Evolutionary conservation across 2,113 vertebrate species (phyloP), one percentile per base, ranked within the genome.

Genomic region (Colistium nudipinnis): DNA sequence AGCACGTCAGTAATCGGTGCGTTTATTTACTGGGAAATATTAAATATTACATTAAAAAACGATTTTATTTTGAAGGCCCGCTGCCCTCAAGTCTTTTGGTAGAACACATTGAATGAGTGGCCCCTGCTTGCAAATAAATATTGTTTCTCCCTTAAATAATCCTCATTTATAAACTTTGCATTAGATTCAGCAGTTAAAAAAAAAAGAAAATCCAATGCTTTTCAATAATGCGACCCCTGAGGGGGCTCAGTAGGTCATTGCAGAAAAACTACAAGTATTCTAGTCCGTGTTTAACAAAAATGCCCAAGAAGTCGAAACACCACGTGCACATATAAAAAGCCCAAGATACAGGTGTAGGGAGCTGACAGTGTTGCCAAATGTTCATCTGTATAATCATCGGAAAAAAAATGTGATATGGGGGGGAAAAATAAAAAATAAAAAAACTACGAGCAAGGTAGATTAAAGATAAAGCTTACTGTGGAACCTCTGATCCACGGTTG

Each of bases 71-170:
- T 30, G 12, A 28, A 56, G 70, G 52, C 43, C n/a, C 39, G 25
- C 33, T 35, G 25, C 5, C 17, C 33, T 7, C 19, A 45, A 25
- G 19, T 48, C 4, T 63, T 53, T 53, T 54, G 62, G 17, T 65
- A 79, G 56, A 64, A 62, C 13, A 20, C 17, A 27, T 9, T 63
- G 35, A 66, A 13, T 27, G 36, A 49, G 17, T 24, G 49, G 62
- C 53, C 30, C 35, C 27, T 55, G 59, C 43, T 57, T 64, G 47
- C 30, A 73, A 82, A 87, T 87, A 87, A 78, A 88, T 81, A 79
- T 13, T 36, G n/a, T 24, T 62, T 71, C 12, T 9, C 41, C 51
- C 20, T 73, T 87, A 78, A 76, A 85, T 81, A 82, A 70, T 54
- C 19, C 31, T 59, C 3, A 74, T 61, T 53, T 52, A 28, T 47